A percentile compares a stretch with the other conserved stretches of the same genome.
These are phyloP conservation scores for Anoplolepis gracilipes DNA, from an alignment of 1,140 invertebrate genomes.

Conservation along the genomic window DNA sequence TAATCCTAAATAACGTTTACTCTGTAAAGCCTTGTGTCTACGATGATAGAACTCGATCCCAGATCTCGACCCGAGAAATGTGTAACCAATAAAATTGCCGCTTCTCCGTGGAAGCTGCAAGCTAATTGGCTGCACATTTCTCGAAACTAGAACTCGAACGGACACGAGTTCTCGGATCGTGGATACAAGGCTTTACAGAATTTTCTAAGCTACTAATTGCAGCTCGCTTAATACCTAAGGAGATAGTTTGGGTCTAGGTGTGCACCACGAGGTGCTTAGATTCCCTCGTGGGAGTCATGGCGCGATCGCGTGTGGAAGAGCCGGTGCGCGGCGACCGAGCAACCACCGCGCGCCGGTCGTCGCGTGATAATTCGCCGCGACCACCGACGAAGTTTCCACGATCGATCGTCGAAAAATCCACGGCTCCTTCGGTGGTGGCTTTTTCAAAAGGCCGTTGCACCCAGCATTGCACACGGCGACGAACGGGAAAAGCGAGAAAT, in stretches of 20 bases:
- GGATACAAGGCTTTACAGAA: no score
- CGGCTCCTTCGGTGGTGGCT: constrained; percentile 47
- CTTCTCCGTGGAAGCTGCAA: no score
- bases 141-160: no score
- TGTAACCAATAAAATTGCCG: no score
- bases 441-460: constrained; percentile 47
- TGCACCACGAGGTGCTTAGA: constrained; percentile 34
- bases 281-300: constrained; percentile 53
- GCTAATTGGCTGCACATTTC: no score
- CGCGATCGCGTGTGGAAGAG: constrained; percentile 64
- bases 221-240: neutral
- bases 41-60: no score
- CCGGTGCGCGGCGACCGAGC: constrained; percentile 37
- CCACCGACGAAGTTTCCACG: constrained; percentile 72
- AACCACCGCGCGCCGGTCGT: constrained; percentile 63
- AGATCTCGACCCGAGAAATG: no score
- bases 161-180: no score
- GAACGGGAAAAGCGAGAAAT: constrained; percentile 10
- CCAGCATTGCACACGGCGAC: constrained; percentile 11
- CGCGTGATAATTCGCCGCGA: constrained; percentile 71
- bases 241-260: constrained; percentile 35
- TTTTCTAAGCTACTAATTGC: no score
- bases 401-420: constrained; percentile 73
- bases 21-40: no score
- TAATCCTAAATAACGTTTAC: neutral